Evolutionary conservation across 2,113 vertebrate species (phyloP).

Genomic region (Lipophrys pholis): DNA sequence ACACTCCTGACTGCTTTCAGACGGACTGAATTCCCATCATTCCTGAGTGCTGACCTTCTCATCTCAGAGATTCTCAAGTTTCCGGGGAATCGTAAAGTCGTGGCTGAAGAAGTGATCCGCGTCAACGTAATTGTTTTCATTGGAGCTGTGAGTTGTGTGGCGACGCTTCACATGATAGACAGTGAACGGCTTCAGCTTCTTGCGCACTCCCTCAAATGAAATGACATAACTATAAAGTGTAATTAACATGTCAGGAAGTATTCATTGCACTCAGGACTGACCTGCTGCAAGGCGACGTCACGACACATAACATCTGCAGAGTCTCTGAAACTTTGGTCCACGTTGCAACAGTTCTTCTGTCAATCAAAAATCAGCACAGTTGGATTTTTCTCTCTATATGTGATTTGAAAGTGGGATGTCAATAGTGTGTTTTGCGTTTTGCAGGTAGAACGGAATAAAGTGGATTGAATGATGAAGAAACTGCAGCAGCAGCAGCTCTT

Average conservation of each 20-base stretch:
- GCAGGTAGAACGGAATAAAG: too few species aligned
- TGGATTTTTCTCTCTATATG: not conserved
- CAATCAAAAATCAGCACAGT: not conserved
- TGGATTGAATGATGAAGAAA: too few species aligned
- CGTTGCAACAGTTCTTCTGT: not conserved
- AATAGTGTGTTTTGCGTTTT: too few species aligned
- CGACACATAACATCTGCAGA: not conserved
- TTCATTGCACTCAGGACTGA: not conserved
- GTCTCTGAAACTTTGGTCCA: not conserved
- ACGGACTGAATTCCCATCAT: slow-evolving; percentile 7
- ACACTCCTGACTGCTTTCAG: not conserved
- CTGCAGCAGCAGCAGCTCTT: too few species aligned
- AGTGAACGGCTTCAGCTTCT: not conserved
- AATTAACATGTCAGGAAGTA: not conserved
- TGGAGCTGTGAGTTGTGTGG: not conserved
- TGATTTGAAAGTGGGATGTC: too few species aligned
- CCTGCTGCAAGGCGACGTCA: not conserved
- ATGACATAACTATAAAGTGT: not conserved
- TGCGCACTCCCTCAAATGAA: not conserved
- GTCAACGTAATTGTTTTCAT: not conserved
- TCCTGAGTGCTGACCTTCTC: slow-evolving; percentile 4
- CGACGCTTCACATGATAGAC: not conserved
- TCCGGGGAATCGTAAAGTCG: not conserved
- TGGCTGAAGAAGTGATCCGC: not conserved
- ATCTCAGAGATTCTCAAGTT: not conserved